phyloP scores from a whole-genome alignment of 30 jellyfish, hydroid and myxozoan species.

The Mastigias papua region DNA sequence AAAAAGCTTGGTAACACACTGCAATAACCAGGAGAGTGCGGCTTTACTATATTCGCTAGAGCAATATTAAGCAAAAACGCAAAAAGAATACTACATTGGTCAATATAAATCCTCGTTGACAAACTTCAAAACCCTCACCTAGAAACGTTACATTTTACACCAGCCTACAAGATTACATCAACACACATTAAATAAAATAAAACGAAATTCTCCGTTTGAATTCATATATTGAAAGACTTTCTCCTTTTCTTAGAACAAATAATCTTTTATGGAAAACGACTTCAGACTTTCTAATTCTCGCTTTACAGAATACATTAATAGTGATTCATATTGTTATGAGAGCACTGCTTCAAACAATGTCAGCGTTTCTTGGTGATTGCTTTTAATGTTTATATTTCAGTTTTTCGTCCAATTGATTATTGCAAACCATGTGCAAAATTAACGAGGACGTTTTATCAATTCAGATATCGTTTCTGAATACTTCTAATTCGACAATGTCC shows the following conservation, averaged over 20 bases:
- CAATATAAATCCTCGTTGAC: neutral
- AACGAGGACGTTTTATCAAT: neutral
- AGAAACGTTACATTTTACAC: neutral
- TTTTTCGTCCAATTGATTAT: neutral
- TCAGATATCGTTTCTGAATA: neutral
- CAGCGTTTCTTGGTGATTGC: neutral
- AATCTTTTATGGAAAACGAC: neutral
- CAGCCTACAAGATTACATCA: neutral
- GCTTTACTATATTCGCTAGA: neutral
- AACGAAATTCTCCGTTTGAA: neutral
- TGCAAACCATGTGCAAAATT: constrained; percentile 1
- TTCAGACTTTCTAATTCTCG: neutral
- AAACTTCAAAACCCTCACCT: neutral
- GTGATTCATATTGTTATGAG: neutral
- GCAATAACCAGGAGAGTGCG: neutral
- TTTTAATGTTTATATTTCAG: neutral
- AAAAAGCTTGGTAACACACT: neutral
- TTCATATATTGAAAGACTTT: neutral
- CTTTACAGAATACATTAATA: neutral
- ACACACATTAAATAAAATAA: neutral
- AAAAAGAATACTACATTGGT: neutral
- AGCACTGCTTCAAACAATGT: neutral
- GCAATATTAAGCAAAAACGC: neutral
- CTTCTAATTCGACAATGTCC: neutral
- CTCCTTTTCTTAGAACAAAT: neutral